Conservation (phyloP, 2,113 vertebrate genomes). For the Scartelaos histophorus region DNA sequence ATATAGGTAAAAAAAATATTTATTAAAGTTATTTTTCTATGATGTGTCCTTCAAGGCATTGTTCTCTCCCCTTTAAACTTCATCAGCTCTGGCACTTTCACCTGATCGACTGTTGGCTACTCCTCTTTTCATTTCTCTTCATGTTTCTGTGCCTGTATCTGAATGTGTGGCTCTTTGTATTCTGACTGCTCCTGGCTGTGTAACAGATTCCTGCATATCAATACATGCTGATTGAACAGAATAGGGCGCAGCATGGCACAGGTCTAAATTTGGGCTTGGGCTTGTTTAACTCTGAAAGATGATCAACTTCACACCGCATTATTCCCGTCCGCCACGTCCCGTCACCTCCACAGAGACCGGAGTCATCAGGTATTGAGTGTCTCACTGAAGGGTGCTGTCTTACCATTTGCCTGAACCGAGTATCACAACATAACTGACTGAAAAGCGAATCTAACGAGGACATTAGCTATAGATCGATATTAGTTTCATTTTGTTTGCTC, state of each 20-base stretch:
- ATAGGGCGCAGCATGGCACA: conserved; percentile 7
- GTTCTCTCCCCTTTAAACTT: background rate
- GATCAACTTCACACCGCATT: conserved; percentile 35
- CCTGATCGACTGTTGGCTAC: background rate
- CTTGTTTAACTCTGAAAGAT: conserved; percentile 49
- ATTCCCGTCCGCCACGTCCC: conserved; percentile 17
- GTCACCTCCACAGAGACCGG: conserved; percentile 22
- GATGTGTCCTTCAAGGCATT: background rate
- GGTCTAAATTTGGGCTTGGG: conserved; percentile 31
- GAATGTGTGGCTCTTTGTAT: conserved; percentile 25
- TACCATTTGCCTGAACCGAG: background rate
- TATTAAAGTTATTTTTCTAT: no score
- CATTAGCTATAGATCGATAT: background rate
- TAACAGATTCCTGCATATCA: conserved; percentile 21
- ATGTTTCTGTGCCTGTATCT: background rate
- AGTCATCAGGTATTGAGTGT: conserved; percentile 44
- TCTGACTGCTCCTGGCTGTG: background rate
- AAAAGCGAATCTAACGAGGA: background rate
- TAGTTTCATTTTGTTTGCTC: background rate
- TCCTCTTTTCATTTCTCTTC: conserved; percentile 2
- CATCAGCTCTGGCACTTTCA: conserved; percentile 3
- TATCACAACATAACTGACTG: background rate
- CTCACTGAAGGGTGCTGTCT: conserved; percentile 38
- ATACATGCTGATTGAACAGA: conserved; percentile 13
- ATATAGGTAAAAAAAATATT: no score